Percentiles rank a stretch among this genome's conserved stretches.
These are phyloP conservation scores for Tachina lurida DNA, from an alignment of 2,888 invertebrate species.

Conservation along the genomic window DNA sequence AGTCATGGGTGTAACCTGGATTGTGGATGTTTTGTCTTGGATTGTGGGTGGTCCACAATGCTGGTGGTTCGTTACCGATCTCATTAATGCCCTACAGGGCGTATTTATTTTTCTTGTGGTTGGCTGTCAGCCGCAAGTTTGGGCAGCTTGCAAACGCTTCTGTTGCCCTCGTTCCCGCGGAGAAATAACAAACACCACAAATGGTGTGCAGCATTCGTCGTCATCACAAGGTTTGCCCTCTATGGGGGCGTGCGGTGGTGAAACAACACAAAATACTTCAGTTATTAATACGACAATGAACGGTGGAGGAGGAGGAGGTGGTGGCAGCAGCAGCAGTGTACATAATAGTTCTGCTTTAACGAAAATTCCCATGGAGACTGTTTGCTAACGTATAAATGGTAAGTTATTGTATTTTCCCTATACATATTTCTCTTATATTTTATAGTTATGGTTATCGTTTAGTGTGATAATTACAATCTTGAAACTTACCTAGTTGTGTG, in stretches of 20 bases:
- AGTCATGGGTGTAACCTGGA: constrained; percentile 91
- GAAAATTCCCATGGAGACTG: constrained; percentile 86
- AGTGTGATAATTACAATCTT: constrained; percentile 15
- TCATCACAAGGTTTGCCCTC: constrained; percentile 92
- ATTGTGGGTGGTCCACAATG: constrained; percentile 90
- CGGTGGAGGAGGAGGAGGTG: constrained; percentile 9
- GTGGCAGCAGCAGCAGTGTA: background rate
- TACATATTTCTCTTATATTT: constrained; percentile 15
- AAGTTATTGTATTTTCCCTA: constrained; percentile 25
- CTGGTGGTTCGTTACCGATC: constrained; percentile 92
- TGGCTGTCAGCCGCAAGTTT: constrained; percentile 93
- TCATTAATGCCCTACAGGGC: constrained; percentile 93
- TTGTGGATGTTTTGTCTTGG: constrained; percentile 93
- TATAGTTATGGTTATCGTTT: constrained; percentile 4
- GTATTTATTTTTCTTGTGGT: constrained; percentile 94
- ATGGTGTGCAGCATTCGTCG: constrained; percentile 88
- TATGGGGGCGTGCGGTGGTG: constrained; percentile 84
- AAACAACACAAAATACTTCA: constrained; percentile 79
- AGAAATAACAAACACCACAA: constrained; percentile 85
- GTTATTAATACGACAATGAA: constrained; percentile 73
- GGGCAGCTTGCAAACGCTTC: constrained; percentile 87
- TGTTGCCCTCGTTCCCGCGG: constrained; percentile 86
- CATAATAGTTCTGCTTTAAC: constrained; percentile 70
- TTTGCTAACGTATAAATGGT: constrained; percentile 83
- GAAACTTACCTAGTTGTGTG: constrained; percentile 11